Base-by-base conservation (phyloP, 2,113 vertebrate genomes). In the Podiceps cristatus region DNA sequence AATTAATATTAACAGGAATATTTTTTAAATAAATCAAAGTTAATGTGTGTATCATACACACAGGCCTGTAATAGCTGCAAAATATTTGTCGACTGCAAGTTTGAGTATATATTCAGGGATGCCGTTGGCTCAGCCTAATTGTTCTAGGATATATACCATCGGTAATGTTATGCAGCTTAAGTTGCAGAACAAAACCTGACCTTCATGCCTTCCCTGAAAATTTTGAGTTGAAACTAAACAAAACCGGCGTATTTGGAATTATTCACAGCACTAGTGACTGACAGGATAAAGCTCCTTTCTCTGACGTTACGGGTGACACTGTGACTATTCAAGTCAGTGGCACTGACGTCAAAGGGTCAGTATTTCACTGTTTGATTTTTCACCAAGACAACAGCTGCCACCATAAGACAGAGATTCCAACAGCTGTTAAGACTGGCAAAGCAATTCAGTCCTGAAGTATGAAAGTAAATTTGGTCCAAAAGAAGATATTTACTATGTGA, bases 331-430 rank as follows among this genome's bases (percentile, higher is more conserved):
- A 95, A 95, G 73, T 81, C 80, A 79, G 86, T 29, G 79, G 60
- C 94, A 91, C 60, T 64, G 76, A 87, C 95, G 96, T 95, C 87
- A 95, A 95, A 93, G 94, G 95, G 81, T 91, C 89, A 95, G 66
- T 42, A 91, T 91, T 96, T 79, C 89, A 79, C 66, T 64, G 60
- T 86, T 50, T 92, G 89, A 88, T 85, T 96, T 95, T 97, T 94
- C 92, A 93, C 77, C 90, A 82, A 71, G 89, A 92, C 92, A 97
- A 95, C 95, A 97, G 97, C 97, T 97, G 95, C 96, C 64, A 75
- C 60, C 67, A 14, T 58, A 87, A 95, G 78, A 74, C 53, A 84
- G 59, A 88, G 86, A 96, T 86, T 84, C 84, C 86, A 88, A 84
- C 68, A 91, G 94, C 90, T 93, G 87, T 84, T 79, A 83, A 77